Conservation (phyloP, 1,140 invertebrate species). For the Liolophura sinensis region DNA sequence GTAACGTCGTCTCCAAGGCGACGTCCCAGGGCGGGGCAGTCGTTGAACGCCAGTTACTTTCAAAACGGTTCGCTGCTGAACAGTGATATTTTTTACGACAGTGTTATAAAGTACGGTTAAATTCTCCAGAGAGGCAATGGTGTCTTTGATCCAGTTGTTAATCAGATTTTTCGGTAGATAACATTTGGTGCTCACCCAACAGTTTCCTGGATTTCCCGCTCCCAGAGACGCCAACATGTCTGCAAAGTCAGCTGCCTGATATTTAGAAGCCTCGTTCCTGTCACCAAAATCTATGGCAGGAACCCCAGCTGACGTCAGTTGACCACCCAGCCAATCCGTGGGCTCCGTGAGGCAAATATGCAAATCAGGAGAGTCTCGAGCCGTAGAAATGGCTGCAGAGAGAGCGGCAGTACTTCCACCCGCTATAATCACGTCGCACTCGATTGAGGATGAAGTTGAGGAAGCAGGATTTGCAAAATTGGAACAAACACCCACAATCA, state of each 20-base stretch:
- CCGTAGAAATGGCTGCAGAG: constrained; percentile 12
- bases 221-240: constrained; percentile 19
- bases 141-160: constrained; percentile 12
- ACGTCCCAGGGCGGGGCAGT: not conserved
- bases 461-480: too few relatives aligned
- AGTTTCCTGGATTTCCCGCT: constrained; percentile 13
- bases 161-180: constrained; percentile 12
- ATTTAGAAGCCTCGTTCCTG: constrained; percentile 8
- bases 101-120: constrained; percentile 19
- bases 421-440: constrained; percentile 18
- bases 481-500: too few relatives aligned
- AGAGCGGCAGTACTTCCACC: constrained; percentile 20
- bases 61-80: not conserved
- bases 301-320: constrained; percentile 17
- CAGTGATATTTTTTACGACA: constrained; percentile 6
- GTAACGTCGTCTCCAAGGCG: constrained; percentile 10
- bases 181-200: constrained; percentile 21
- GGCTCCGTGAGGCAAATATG: constrained; percentile 19
- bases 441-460: too few relatives aligned
- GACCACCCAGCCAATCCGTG: constrained; percentile 21
- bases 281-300: constrained; percentile 18
- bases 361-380: constrained; percentile 2
- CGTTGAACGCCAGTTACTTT: constrained; percentile 12
- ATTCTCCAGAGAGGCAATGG: constrained; percentile 7
- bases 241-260: constrained; percentile 12